Evolutionary conservation across 2,113 vertebrate genomes (phyloP).

Genomic region (Tragelaphus imberbis): DNA sequence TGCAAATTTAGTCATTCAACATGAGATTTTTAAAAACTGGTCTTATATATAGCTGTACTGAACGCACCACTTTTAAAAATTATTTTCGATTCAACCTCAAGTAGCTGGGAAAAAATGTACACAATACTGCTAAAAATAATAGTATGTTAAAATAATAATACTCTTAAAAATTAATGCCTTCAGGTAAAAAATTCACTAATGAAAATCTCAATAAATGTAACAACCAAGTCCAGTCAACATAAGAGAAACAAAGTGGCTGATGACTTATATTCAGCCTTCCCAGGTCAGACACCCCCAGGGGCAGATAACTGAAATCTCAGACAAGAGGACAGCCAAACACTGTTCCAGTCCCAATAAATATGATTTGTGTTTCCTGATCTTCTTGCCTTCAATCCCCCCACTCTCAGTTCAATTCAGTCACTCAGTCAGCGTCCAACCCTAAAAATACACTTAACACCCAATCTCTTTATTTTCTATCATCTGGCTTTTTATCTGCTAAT

Average conservation of each 20-base stretch:
- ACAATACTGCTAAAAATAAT: not conserved
- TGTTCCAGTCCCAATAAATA: not conserved
- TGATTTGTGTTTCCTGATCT: not conserved
- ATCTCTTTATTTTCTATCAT: not conserved
- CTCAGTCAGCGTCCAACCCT: not conserved
- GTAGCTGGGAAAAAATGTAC: not conserved
- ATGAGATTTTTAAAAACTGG: not conserved
- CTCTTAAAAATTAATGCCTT: not conserved
- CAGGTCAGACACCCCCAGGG: not conserved
- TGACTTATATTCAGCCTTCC: not conserved
- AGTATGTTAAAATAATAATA: not conserved
- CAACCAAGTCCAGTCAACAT: not conserved
- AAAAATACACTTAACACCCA: not conserved
- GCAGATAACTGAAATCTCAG: not conserved
- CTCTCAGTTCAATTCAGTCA: not conserved
- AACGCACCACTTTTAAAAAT: not conserved
- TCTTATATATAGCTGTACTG: not conserved
- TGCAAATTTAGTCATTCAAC: not conserved
- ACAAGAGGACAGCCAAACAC: not conserved
- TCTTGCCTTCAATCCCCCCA: not conserved
- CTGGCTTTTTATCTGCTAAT: not conserved
- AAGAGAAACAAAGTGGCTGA: not conserved
- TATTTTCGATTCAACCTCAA: not conserved
- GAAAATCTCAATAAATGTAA: not conserved
- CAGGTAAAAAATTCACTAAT: not conserved